A percentile compares a stretch with the other conserved stretches of the same genome.
phyloP scores from a whole-genome alignment of 2,797 vertebrate genomes.

The Cyprinella venusta region DNA sequence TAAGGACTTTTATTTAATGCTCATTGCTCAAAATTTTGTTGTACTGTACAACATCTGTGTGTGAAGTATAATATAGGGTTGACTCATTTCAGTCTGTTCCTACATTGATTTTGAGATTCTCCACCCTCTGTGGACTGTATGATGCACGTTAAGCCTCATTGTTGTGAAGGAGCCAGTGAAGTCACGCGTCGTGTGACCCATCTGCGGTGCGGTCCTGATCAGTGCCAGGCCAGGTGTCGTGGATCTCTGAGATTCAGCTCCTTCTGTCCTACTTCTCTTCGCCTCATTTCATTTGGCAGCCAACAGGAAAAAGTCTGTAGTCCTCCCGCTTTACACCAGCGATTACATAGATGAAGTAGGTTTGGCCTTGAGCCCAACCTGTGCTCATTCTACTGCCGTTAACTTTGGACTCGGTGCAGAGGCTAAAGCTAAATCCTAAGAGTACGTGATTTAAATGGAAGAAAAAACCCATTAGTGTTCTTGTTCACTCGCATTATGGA shows the following conservation, averaged over 20 bases:
- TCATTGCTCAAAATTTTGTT: too few species aligned
- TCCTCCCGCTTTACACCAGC: constrained; percentile 52
- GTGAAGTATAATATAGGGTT: background rate
- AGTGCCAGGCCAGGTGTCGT: constrained; percentile 68
- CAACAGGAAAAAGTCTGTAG: constrained; percentile 56
- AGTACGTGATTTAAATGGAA: background rate
- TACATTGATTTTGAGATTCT: background rate
- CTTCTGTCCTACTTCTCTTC: constrained; percentile 52
- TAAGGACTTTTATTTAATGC: too few species aligned
- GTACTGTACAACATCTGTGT: background rate
- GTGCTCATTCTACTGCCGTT: constrained; percentile 9
- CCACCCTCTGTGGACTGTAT: background rate
- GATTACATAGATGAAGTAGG: constrained; percentile 60
- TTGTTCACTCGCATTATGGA: background rate
- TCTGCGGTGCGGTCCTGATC: constrained; percentile 51
- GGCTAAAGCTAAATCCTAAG: background rate
- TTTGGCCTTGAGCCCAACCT: constrained; percentile 58
- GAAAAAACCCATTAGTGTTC: background rate
- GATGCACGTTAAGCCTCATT: constrained; percentile 44
- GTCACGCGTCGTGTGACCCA: constrained; percentile 41
- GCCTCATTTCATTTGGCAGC: constrained; percentile 66
- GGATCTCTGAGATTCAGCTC: constrained; percentile 61
- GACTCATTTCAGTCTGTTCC: background rate
- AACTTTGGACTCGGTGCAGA: background rate
- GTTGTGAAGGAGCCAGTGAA: constrained; percentile 38